Evolutionary conservation across 1,140 invertebrate genomes (phyloP).

Genomic region (Zaprionus davidi): DNA sequence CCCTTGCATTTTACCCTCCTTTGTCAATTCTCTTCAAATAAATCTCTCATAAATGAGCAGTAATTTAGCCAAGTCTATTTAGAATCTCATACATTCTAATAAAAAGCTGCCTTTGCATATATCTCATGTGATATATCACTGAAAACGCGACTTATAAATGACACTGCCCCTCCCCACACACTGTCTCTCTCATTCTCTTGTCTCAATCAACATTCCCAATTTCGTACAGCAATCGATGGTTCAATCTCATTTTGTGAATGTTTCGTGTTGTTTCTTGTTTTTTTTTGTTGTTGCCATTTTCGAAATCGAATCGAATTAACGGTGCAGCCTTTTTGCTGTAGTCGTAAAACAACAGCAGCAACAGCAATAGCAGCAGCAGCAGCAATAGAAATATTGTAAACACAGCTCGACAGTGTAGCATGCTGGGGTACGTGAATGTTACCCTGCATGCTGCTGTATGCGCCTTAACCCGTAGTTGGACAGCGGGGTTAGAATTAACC

Average conservation of each 20-base stretch:
- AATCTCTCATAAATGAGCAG: not conserved
- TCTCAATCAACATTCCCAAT: constrained; percentile 25
- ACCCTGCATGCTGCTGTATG: constrained; percentile 24
- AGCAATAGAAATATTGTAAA: constrained; percentile 81
- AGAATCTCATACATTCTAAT: not conserved
- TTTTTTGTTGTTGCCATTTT: constrained; percentile 62
- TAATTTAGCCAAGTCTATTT: not conserved
- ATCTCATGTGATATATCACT: not conserved
- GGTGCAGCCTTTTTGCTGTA: constrained; percentile 75
- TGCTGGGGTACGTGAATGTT: constrained; percentile 60
- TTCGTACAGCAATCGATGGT: constrained; percentile 20
- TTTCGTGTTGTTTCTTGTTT: constrained; percentile 48
- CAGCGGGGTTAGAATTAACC: not conserved
- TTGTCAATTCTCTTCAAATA: not conserved
- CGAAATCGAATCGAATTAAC: constrained; percentile 80
- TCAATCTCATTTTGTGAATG: constrained; percentile 63
- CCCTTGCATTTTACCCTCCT: not conserved
- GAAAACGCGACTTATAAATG: constrained; percentile 6
- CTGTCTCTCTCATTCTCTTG: not conserved
- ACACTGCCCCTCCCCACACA: not conserved
- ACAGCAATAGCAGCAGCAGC: not conserved
- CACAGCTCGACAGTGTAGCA: constrained; percentile 55
- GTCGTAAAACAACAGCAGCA: constrained; percentile 64
- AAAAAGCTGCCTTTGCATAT: not conserved
- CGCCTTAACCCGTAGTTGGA: constrained; percentile 50